A percentile compares a stretch with the other conserved stretches of the same genome.
These are phyloP conservation scores for Apantesis nais DNA, from an alignment of 2,888 invertebrate genomes.

Conservation along the genomic window DNA sequence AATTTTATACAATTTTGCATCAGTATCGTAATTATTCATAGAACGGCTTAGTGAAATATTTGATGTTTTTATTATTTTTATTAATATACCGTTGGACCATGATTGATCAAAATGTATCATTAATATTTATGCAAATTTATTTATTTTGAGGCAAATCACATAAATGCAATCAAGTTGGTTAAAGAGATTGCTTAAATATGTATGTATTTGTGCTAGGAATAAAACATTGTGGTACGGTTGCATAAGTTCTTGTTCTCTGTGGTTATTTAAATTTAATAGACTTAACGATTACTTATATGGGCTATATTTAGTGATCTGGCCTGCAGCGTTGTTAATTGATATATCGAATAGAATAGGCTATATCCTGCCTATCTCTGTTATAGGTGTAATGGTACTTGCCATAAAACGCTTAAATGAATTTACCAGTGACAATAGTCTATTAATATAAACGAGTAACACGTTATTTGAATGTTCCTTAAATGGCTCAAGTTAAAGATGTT, in stretches of 20 bases:
- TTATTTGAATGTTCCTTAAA: slow-evolving; percentile 48
- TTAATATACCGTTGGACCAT: slow-evolving; percentile 14
- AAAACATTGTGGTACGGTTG: slow-evolving; percentile 30
- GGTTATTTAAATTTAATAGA: slow-evolving; percentile 22
- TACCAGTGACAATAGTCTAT: slow-evolving; percentile 49
- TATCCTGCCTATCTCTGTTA: slow-evolving; percentile 23
- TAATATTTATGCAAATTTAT: slow-evolving; percentile 19
- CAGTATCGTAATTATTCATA: slow-evolving; percentile 58
- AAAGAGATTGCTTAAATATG: slow-evolving; percentile 12
- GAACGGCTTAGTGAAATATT: slow-evolving; percentile 53
- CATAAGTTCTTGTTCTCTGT: slow-evolving; percentile 29
- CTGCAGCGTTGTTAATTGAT: slow-evolving; percentile 26
- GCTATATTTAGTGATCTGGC: slow-evolving; percentile 30
- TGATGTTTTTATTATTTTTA: slow-evolving; percentile 41
- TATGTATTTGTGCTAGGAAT: slow-evolving; percentile 28
- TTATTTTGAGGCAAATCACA: slow-evolving; percentile 15
- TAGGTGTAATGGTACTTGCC: slow-evolving; percentile 22
- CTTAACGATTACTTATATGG: slow-evolving; percentile 26
- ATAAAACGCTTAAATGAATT: slow-evolving; percentile 43
- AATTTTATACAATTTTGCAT: slow-evolving; percentile 82
- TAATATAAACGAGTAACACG: slow-evolving; percentile 36
- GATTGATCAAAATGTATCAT: slow-evolving; percentile 4
- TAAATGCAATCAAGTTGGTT: slow-evolving; percentile 11
- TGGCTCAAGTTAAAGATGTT: slow-evolving; percentile 39
- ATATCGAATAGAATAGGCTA: slow-evolving; percentile 25